A percentile compares a stretch with the other conserved stretches of the same genome.
Evolutionary conservation across 2,797 vertebrate species (phyloP).

Genomic region (Helarctos malayanus): DNA sequence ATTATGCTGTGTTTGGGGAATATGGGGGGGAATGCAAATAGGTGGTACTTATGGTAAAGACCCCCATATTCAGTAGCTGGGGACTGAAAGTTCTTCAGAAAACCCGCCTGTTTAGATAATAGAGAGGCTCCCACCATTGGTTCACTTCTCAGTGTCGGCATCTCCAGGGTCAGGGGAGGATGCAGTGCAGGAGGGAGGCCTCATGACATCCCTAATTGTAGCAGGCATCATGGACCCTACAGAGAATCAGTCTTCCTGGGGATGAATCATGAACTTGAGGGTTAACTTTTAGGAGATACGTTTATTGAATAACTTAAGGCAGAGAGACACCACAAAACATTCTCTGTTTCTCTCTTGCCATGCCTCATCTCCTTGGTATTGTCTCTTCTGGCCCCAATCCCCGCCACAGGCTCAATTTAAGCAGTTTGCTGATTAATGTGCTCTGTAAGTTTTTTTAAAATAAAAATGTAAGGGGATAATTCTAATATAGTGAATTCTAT

Average conservation of each 20-base stretch:
- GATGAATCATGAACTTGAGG: not conserved
- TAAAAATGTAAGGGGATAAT: conserved; percentile 38
- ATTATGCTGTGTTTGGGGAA: not conserved
- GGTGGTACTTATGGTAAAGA: not conserved
- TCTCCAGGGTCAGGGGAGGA: not conserved
- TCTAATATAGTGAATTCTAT: not conserved
- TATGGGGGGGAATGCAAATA: not conserved
- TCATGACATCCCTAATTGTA: not conserved
- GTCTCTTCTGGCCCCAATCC: rapidly evolving
- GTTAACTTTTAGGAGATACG: not conserved
- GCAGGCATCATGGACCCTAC: not conserved
- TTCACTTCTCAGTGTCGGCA: not conserved
- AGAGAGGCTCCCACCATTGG: not conserved
- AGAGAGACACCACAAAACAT: not conserved
- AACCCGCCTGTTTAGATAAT: not conserved
- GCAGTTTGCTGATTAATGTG: not conserved
- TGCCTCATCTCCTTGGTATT: not conserved
- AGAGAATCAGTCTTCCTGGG: not conserved
- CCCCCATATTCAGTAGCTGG: not conserved
- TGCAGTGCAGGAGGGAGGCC: no score
- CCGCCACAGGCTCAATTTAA: not conserved
- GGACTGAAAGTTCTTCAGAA: not conserved
- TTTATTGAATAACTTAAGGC: not conserved
- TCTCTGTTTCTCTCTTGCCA: not conserved
- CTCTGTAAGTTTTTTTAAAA: not conserved